phyloP scores from a whole-genome alignment of 1,140 invertebrate species.

The Eubasilissa regina region DNA sequence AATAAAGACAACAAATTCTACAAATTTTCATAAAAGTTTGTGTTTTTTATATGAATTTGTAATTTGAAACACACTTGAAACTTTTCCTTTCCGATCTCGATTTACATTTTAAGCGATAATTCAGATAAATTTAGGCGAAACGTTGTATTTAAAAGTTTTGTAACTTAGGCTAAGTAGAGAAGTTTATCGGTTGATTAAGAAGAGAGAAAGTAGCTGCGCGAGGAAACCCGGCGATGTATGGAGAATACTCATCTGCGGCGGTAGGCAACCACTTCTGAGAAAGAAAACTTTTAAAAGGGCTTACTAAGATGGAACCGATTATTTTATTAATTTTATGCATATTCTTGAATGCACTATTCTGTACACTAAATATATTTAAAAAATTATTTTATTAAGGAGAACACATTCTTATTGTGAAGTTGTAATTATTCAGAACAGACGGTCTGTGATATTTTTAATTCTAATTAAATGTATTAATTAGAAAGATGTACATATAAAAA shows the following conservation, averaged over 20 bases:
- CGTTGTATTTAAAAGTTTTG: constrained; percentile 31
- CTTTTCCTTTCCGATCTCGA: constrained; percentile 7
- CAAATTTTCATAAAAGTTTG: not conserved
- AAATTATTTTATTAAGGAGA: too few species aligned
- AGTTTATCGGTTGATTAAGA: constrained; percentile 34
- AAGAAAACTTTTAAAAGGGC: constrained; percentile 2
- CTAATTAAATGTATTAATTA: too few species aligned
- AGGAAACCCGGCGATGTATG: constrained; percentile 1
- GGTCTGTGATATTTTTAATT: too few species aligned
- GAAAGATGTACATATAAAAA: too few species aligned
- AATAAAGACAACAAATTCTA: too few species aligned
- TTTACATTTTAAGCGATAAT: constrained; percentile 21
- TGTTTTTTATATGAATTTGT: constrained; percentile 25
- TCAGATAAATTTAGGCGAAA: not conserved
- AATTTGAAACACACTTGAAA: constrained; percentile 28
- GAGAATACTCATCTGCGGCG: constrained; percentile 8
- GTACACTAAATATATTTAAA: too few species aligned
- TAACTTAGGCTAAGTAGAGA: constrained; percentile 5
- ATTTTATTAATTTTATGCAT: too few species aligned
- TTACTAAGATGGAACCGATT: constrained; percentile 2
- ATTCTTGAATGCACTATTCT: too few species aligned
- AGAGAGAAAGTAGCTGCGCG: not conserved
- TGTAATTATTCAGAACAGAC: too few species aligned
- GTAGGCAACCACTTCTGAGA: not conserved
- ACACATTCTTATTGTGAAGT: too few species aligned